Conservation (phyloP, 2,113 vertebrate species). For the Aspidoscelis tigris region DNA sequence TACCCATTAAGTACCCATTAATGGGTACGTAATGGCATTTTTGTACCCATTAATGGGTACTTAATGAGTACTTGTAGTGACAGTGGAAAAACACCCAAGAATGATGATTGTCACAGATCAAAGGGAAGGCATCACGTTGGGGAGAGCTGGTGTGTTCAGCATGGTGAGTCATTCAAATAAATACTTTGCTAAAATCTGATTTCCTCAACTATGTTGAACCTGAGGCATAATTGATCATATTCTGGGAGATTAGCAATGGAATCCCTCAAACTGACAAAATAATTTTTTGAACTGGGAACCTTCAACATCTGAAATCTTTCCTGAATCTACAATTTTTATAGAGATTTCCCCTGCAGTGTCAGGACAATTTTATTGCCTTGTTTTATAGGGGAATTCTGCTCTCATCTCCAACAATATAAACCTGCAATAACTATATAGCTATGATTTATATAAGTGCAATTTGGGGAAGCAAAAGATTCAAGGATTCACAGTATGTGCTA, state of each 20-base stretch:
- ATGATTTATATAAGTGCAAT: slow-evolving; percentile 1
- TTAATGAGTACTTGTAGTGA: no score
- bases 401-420: slow-evolving; percentile 16
- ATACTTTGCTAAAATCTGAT: neutral
- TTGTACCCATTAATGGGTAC: no score
- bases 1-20: no score
- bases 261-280: neutral
- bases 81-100: no score
- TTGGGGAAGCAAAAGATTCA: neutral
- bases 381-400: slow-evolving; percentile 21
- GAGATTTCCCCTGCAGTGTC: neutral
- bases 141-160: no score
- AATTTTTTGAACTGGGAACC: neutral
- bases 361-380: neutral
- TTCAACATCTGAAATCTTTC: neutral
- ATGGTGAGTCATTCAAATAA: neutral
- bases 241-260: neutral
- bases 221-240: neutral
- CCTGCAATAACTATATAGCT: slow-evolving; percentile 10
- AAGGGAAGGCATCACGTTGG: neutral
- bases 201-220: neutral
- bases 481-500: neutral
- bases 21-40: no score
- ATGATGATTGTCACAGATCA: no score
- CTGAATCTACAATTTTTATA: neutral